Percentiles rank a stretch among this genome's conserved stretches.
Evolutionary conservation across 2,888 invertebrate genomes (phyloP).

Genomic region (Polydesmus complanatus): DNA sequence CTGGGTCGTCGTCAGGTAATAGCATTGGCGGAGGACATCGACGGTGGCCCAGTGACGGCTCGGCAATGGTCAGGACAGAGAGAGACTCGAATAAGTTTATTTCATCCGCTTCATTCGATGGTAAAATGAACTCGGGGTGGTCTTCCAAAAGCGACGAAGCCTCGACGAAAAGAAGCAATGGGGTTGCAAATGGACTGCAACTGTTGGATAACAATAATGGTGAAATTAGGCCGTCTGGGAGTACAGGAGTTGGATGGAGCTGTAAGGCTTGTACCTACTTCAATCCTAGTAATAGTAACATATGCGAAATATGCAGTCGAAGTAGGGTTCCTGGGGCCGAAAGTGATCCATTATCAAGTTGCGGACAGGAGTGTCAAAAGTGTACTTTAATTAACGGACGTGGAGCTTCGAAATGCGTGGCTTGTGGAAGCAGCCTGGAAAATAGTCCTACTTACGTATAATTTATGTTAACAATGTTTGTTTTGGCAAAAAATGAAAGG

Average conservation of each 20-base stretch:
- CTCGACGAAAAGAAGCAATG: not conserved
- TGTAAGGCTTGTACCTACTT: constrained; percentile 16
- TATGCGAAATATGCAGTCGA: constrained; percentile 18
- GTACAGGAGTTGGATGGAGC: constrained; percentile 9
- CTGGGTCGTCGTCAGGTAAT: not conserved
- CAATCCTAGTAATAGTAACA: constrained; percentile 8
- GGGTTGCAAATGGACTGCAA: not conserved
- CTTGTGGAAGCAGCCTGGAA: constrained; percentile 10
- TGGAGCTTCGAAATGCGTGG: constrained; percentile 10
- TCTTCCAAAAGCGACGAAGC: not conserved
- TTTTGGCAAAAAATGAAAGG: no score
- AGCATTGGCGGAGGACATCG: not conserved
- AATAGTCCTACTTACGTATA: constrained; percentile 16
- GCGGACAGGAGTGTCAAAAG: constrained; percentile 14
- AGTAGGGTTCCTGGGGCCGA: constrained; percentile 12
- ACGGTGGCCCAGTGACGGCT: constrained; percentile 9
- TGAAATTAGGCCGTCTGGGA: not conserved
- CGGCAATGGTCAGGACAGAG: not conserved
- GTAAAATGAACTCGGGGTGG: not conserved
- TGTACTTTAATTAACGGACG: constrained; percentile 16
- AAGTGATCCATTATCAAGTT: constrained; percentile 9
- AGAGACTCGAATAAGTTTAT: not conserved
- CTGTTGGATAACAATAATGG: no score
- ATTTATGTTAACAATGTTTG: no score
- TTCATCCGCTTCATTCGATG: not conserved